Base-by-base conservation (phyloP, 2,888 invertebrate genomes). In the Cryptops parisi region DNA sequence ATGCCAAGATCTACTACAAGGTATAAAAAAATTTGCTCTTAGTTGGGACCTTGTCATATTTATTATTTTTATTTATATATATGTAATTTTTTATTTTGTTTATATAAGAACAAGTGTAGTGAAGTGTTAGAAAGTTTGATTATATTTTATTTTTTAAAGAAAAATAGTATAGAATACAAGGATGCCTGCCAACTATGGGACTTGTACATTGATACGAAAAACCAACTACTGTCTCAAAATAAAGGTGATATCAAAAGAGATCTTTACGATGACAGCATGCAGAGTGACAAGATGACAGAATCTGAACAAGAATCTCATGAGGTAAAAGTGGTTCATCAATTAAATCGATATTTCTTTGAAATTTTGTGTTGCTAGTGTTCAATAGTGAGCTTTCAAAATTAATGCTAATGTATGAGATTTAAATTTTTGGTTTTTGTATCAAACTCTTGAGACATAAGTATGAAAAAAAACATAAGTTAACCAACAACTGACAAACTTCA, bases 1-100 rank as follows among this genome's bases (percentile, higher is more conserved):
- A 98, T 73, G 90, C 96, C 0, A 91, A 91, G 68, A 83, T 87
- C 6, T 97, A 91, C 72, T 96, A 96, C 68, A 93, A 78, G 74
- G 78, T 78, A 33, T 33, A n/a, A n/a, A n/a, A n/a, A n/a, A n/a
- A n/a, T n/a, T n/a, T n/a, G n/a, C n/a, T n/a, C n/a, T n/a, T n/a
- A n/a, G n/a, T 3, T 17, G 2, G 17, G 22, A 45, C 4, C 23
- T 21, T 45, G 22, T 3, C 2, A 47, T 15, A 17, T 15, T 47
- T 25, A 2, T 3, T 15, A 12, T 3, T 3, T 17, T 22, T 21
- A 17, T 43, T 24, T 52, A 12, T 23, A 19, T 2, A n/a, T 4
- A 38, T 15, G 33, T 5, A 48, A 17, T 21, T 54, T 12, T n/a
- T 54, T 24, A 38, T 0, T 12, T 19, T 33, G 5, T 25, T 46